Conservation (phyloP, 2,113 vertebrate genomes). For the Oriolus oriolus region DNA sequence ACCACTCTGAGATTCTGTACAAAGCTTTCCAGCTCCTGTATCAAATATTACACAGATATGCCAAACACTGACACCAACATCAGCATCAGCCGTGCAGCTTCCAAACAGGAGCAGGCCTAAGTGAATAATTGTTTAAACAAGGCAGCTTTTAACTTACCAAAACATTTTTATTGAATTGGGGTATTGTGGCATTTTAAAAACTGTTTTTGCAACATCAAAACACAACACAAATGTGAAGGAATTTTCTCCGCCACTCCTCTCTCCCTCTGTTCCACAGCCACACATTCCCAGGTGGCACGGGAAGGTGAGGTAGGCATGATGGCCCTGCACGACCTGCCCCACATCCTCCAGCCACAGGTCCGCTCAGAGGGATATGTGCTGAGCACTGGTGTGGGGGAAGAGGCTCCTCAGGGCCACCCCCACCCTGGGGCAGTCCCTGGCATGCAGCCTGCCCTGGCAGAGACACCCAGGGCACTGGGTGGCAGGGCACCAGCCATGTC, state of each 20-base stretch:
- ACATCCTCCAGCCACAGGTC: fast-evolving
- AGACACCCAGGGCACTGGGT: background rate
- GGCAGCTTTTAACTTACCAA: background rate
- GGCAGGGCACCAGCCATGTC: background rate
- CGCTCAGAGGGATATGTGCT: fast-evolving
- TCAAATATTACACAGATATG: background rate
- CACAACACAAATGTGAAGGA: background rate
- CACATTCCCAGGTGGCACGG: background rate
- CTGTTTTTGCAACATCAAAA: background rate
- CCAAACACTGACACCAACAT: background rate
- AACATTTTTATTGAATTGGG: background rate
- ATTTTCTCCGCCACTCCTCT: background rate
- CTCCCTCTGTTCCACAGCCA: background rate
- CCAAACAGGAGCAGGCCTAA: background rate
- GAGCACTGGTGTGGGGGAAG: background rate
- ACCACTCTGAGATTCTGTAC: background rate
- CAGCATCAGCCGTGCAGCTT: background rate
- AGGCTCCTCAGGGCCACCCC: background rate
- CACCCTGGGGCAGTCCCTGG: background rate
- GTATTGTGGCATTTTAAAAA: background rate
- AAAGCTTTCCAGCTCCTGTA: background rate
- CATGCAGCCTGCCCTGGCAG: background rate
- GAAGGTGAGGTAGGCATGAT: background rate
- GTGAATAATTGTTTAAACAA: background rate
- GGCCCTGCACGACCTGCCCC: background rate